Evolutionary conservation across 2,888 invertebrate genomes (phyloP).

Genomic region (Nemotelus pantherinus): DNA sequence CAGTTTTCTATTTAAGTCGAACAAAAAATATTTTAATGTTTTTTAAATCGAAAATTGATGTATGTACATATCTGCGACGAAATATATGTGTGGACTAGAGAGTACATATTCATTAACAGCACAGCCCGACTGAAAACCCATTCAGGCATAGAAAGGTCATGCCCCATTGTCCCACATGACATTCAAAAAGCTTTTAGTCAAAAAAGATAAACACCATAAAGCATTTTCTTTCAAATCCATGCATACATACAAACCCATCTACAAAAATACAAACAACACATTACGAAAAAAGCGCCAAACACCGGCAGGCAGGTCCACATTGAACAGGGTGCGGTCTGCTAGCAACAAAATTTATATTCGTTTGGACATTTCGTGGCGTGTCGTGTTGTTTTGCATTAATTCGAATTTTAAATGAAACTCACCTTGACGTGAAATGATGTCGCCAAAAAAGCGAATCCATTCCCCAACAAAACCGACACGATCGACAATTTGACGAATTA

Average conservation of each 20-base stretch:
- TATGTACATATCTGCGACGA: too few relatives aligned
- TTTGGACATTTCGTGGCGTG: background rate
- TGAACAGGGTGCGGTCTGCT: conserved; percentile 8
- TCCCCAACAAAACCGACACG: background rate
- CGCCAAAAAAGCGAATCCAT: background rate
- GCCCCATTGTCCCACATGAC: background rate
- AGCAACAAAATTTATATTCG: background rate
- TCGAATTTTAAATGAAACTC: conserved; percentile 8
- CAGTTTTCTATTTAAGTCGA: too few relatives aligned
- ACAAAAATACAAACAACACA: too few relatives aligned
- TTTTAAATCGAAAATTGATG: too few relatives aligned
- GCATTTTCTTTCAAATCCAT: background rate
- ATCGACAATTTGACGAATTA: background rate
- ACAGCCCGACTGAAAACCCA: background rate
- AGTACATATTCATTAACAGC: background rate
- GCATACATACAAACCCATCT: too few relatives aligned
- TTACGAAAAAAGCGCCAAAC: background rate
- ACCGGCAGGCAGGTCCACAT: background rate
- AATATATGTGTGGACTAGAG: too few relatives aligned
- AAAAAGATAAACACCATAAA: background rate
- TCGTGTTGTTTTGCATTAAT: conserved; percentile 15
- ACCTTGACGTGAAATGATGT: conserved; percentile 1
- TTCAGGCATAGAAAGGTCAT: background rate
- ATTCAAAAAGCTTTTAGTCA: background rate
- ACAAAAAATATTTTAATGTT: too few relatives aligned